A percentile compares a stretch with the other conserved stretches of the same genome.
These are phyloP conservation scores for Trogon surrucura DNA, from an alignment of 2,113 vertebrate species.

Conservation along the genomic window DNA sequence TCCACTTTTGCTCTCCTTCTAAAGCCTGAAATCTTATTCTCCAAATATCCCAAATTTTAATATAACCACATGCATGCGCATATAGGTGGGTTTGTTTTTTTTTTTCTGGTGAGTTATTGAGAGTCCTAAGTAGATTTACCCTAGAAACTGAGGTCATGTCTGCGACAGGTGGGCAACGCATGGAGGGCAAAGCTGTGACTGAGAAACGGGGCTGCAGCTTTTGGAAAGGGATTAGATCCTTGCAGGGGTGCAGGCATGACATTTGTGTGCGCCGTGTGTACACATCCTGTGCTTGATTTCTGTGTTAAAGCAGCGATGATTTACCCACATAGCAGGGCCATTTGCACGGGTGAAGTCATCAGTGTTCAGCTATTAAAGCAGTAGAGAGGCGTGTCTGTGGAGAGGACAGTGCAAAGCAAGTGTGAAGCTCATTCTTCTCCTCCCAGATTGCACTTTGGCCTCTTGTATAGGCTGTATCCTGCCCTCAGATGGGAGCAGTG, in stretches of 20 bases:
- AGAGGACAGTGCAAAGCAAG: not conserved
- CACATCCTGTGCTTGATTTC: not conserved
- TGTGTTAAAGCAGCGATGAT: not conserved
- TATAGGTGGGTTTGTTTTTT: rapidly evolving
- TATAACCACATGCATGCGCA: not conserved
- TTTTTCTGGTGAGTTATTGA: not conserved
- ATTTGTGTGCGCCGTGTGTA: not conserved
- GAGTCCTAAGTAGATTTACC: not conserved
- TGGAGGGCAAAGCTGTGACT: not conserved
- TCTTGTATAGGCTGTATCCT: not conserved
- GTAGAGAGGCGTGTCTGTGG: not conserved
- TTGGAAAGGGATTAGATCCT: not conserved
- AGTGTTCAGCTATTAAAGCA: not conserved
- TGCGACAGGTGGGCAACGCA: not conserved
- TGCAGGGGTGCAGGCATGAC: not conserved
- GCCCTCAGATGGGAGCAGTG: not conserved
- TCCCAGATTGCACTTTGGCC: not conserved
- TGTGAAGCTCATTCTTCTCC: not conserved
- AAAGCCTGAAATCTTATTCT: not conserved
- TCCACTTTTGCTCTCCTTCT: constrained; percentile 12
- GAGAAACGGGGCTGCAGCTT: not conserved
- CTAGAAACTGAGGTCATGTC: not conserved
- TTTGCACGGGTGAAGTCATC: not conserved
- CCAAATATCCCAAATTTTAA: not conserved
- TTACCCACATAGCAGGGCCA: not conserved